Evolutionary conservation across 2,888 invertebrate species (phyloP), one percentile per base, ranked within the genome.

Genomic region (Torymus auratus): DNA sequence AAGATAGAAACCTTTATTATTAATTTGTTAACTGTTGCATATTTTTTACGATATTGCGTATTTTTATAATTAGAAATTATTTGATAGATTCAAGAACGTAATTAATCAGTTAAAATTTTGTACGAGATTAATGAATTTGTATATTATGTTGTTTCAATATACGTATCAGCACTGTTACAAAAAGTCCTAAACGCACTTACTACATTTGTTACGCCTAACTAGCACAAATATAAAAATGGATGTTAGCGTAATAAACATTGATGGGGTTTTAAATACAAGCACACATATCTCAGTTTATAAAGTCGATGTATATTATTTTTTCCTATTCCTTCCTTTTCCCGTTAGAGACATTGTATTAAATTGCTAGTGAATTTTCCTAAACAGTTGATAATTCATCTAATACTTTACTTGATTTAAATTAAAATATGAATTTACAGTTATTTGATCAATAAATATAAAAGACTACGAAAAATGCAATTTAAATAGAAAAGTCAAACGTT

Each of bases 261-360:
- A 72, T 79, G 52, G 56, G 41, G 7, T 80, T 80, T 81, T 79
- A 80, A 82, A 80, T 80, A 69, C 73, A 80, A 74, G 67, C 60
- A 82, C 70, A 72, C 78, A 82, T 78, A 82, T 82, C 78, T 76
- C 70, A 78, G 64, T 81, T 81, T 68, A 53, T 67, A 71, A 72
- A 72, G 52, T 71, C 64, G 70, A 78, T 81, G 73, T 77, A 58
- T 61, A 73, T 77, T 74, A 62, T 60, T 73, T 73, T 53, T 50
- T 23, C 52, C 70, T 12, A 1, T 52, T 28, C 58, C 2, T 58
- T 80, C 20, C 14, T 70, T 2, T 58, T 69, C 52, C 53, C 28
- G 67, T 11, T 69, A 13, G 13, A 15, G 5, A 13, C 28, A 52
- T 15, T 61, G 10, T 13, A 13, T 74, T 69, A 20, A 28, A 55